Percentiles rank a stretch among this genome's conserved stretches.
Conservation (phyloP, 2,797 vertebrate species). For the Onychomys leucogaster region DNA sequence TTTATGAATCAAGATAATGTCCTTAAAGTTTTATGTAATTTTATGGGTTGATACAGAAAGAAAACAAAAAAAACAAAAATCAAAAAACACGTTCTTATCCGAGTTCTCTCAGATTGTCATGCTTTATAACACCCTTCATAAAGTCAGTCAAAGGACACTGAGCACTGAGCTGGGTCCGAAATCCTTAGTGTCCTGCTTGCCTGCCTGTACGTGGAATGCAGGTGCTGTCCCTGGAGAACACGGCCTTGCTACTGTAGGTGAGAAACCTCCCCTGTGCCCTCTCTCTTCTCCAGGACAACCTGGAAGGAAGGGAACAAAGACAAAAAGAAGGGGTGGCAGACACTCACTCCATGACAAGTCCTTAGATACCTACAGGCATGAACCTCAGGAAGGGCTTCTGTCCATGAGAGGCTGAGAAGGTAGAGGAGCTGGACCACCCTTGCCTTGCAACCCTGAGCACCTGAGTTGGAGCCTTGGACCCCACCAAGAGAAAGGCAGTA, state of each 20-base stretch:
- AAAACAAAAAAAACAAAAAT: no score
- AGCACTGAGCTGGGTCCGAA: background rate
- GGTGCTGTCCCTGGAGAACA: background rate
- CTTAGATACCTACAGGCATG: fast-evolving
- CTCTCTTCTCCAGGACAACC: background rate
- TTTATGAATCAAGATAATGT: constrained; percentile 39
- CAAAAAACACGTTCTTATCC: background rate
- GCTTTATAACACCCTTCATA: background rate
- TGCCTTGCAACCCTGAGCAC: background rate
- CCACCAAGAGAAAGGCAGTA: background rate
- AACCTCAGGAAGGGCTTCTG: background rate
- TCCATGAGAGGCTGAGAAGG: background rate
- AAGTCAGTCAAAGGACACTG: background rate
- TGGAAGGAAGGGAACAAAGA: background rate
- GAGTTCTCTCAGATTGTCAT: background rate
- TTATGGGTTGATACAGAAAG: background rate
- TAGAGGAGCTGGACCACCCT: background rate
- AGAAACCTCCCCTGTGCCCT: background rate
- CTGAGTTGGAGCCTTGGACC: no score
- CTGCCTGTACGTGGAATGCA: background rate
- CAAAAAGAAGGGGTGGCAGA: background rate
- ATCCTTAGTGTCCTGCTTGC: fast-evolving
- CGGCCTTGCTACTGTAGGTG: fast-evolving
- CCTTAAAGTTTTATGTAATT: background rate
- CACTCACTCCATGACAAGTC: fast-evolving